Conservation (phyloP, 2,797 vertebrate species). For the Eulemur coronatus region DNA sequence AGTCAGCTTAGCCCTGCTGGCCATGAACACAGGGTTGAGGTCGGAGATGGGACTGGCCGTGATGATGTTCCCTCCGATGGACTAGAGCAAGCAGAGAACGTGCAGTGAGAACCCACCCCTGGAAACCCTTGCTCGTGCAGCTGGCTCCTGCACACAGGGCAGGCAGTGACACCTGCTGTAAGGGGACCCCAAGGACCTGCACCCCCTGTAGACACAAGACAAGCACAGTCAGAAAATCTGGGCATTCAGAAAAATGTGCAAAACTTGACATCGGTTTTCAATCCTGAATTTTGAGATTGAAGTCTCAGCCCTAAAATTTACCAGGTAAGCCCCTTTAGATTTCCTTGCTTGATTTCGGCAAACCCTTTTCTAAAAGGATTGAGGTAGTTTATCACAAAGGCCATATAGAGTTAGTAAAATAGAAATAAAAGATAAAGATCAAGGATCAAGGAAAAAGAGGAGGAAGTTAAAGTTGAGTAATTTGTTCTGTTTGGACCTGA, state of each 20-base stretch:
- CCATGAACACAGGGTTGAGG: slow-evolving; percentile 97
- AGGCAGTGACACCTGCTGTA: no score
- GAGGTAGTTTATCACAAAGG: background rate
- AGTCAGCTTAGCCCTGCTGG: slow-evolving; percentile 89
- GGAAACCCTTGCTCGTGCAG: background rate
- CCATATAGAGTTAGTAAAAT: background rate
- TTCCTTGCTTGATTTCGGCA: background rate
- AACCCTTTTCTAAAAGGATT: background rate
- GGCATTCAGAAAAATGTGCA: rapidly evolving
- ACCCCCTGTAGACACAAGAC: background rate
- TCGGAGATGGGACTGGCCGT: slow-evolving; percentile 98
- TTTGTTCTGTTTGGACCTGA: background rate
- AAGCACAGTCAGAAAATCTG: rapidly evolving
- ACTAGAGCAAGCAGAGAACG: slow-evolving; percentile 83
- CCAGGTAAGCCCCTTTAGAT: background rate
- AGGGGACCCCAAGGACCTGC: background rate
- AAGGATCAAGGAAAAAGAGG: slow-evolving; percentile 46
- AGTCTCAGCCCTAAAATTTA: background rate
- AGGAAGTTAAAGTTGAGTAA: background rate
- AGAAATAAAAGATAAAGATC: slow-evolving; percentile 44
- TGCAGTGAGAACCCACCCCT: background rate
- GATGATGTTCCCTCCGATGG: slow-evolving; percentile 97
- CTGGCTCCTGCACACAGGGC: background rate
- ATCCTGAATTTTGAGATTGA: background rate
- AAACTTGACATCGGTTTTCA: background rate